A percentile compares a stretch with the other conserved stretches of the same genome.
Conservation (phyloP, 2,797 vertebrate genomes). For the Platyrinchus mystaceus region DNA sequence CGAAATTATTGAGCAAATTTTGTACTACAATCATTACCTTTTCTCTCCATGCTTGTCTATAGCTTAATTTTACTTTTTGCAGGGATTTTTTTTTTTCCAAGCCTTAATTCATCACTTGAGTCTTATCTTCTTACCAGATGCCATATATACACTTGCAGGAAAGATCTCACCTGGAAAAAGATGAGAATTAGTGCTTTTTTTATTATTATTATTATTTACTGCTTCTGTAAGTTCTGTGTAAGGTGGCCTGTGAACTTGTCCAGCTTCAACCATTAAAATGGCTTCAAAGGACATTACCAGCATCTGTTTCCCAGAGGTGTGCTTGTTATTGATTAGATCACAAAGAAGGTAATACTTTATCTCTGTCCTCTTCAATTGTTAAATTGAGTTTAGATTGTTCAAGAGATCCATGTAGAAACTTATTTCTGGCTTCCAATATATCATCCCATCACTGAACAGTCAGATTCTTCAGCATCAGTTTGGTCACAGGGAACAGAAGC, state of each 20-base stretch:
- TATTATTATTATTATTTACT: neutral
- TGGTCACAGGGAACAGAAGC: slow-evolving; percentile 28
- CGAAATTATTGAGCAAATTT: neutral
- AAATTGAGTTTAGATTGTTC: slow-evolving; percentile 58
- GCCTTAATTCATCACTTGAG: neutral
- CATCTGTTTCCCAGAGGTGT: slow-evolving; percentile 45
- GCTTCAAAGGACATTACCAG: slow-evolving; percentile 10
- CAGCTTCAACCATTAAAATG: neutral
- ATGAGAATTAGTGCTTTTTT: neutral
- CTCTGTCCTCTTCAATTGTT: slow-evolving; percentile 47
- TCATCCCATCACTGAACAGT: slow-evolving; percentile 9
- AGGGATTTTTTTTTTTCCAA: neutral
- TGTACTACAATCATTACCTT: neutral
- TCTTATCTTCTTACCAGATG: neutral
- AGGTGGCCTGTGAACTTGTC: neutral
- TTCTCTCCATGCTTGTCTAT: neutral
- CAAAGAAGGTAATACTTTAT: slow-evolving; percentile 40
- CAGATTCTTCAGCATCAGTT: slow-evolving; percentile 37
- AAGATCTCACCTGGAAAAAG: neutral
- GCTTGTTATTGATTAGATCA: slow-evolving; percentile 42
- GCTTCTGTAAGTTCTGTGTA: neutral
- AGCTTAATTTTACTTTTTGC: neutral
- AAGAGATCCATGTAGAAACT: slow-evolving; percentile 51
- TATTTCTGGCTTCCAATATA: slow-evolving; percentile 53
- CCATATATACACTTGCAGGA: neutral